Evolutionary conservation across 2,113 vertebrate genomes (phyloP).

Genomic region (Oreotrochilus melanogaster): DNA sequence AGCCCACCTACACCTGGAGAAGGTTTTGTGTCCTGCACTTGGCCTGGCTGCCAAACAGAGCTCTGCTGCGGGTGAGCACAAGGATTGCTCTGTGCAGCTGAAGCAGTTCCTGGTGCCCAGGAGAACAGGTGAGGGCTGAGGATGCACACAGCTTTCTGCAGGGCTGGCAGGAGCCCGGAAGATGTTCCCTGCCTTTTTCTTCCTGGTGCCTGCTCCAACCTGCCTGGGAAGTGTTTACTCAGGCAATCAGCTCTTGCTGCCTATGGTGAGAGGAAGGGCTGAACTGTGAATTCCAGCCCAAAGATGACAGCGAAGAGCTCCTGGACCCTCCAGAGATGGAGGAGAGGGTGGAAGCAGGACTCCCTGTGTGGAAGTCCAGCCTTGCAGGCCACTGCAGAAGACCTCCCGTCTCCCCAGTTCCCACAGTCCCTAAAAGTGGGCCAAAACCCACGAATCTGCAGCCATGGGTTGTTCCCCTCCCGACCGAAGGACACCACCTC

Average conservation of each 20-base stretch:
- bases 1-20: not conserved
- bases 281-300: not conserved
- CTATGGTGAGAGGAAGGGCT: not conserved
- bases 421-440: rapidly evolving
- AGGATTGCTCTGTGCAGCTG: not conserved
- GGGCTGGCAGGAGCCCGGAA: not conserved
- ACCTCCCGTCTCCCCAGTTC: not conserved
- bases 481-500: rapidly evolving
- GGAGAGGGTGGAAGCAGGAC: not conserved
- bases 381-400: not conserved
- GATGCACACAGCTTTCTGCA: not conserved
- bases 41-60: not conserved
- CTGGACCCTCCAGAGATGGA: not conserved
- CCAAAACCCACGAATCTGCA: not conserved
- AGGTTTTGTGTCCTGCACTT: not conserved
- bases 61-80: not conserved
- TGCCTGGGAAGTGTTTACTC: not conserved
- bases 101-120: not conserved
- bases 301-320: not conserved
- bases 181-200: not conserved
- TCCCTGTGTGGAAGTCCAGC: not conserved
- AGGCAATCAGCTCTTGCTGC: not conserved
- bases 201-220: not conserved
- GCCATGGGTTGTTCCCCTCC: not conserved
- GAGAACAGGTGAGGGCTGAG: not conserved